Evolutionary conservation across 2,113 vertebrate genomes (phyloP).

Genomic region (Corythaeola cristata): DNA sequence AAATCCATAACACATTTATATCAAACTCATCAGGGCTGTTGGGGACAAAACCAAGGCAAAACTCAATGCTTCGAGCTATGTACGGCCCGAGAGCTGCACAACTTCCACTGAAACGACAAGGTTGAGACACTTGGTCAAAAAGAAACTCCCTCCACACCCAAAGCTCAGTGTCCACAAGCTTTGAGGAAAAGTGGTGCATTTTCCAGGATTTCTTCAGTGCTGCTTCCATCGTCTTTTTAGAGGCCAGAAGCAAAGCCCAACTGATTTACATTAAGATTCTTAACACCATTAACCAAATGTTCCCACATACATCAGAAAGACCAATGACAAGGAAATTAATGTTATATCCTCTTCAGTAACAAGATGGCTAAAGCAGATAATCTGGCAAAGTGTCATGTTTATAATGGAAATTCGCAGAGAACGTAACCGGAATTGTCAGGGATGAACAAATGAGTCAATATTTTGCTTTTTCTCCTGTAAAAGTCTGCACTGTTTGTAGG

Average conservation of each 20-base stretch:
- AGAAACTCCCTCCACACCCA: neutral
- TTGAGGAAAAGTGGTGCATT: neutral
- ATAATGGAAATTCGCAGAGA: neutral
- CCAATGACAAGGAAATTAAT: conserved; percentile 18
- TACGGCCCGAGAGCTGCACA: neutral
- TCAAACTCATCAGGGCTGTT: rapidly evolving
- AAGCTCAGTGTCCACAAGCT: neutral
- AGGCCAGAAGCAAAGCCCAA: neutral
- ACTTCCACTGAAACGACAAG: neutral
- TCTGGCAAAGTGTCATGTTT: neutral
- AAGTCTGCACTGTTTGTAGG: neutral
- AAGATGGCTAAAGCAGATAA: conserved; percentile 37
- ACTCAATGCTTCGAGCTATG: neutral
- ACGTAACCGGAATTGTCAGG: neutral
- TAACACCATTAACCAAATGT: neutral
- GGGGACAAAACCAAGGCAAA: neutral
- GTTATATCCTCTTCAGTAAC: neutral
- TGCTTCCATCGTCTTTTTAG: neutral
- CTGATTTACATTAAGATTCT: neutral
- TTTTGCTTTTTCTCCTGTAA: neutral
- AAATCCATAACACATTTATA: neutral
- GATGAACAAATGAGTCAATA: neutral
- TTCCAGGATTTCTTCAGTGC: neutral
- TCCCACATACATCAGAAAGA: neutral
- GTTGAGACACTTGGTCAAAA: neutral